phyloP scores from a whole-genome alignment of 2,113 vertebrate genomes.

The Callipepla squamata region DNA sequence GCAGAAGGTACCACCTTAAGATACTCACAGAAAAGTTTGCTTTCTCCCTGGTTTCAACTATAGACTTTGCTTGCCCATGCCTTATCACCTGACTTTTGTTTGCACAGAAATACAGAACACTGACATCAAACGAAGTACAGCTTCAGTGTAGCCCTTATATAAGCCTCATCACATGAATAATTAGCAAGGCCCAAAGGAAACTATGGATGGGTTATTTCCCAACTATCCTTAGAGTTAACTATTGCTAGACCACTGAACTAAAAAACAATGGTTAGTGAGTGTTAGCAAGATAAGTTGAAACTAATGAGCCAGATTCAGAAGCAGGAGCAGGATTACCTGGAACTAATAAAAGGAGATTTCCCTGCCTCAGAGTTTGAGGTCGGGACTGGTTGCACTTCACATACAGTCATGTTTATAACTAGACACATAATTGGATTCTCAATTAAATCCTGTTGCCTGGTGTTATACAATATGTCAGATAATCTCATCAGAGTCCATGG shows the following conservation, averaged over 20 bases:
- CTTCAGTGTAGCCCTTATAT: slow-evolving; percentile 18
- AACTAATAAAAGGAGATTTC: neutral
- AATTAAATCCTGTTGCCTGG: neutral
- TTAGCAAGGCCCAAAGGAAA: slow-evolving; percentile 18
- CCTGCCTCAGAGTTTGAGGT: neutral
- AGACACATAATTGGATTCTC: neutral
- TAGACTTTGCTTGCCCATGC: slow-evolving; percentile 25
- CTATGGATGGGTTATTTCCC: slow-evolving; percentile 27
- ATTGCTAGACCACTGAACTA: neutral
- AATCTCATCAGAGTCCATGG: neutral
- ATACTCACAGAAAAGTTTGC: neutral
- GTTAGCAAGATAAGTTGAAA: neutral
- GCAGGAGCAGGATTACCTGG: neutral
- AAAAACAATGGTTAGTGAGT: neutral
- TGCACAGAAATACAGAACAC: slow-evolving; percentile 42
- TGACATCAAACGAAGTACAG: slow-evolving; percentile 26
- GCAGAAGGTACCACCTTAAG: neutral
- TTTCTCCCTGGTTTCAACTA: neutral
- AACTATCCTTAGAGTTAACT: neutral
- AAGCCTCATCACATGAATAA: slow-evolving; percentile 52
- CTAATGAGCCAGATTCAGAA: neutral
- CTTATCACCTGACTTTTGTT: slow-evolving; percentile 47
- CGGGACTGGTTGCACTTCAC: neutral
- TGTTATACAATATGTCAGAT: neutral
- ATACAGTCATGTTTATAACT: neutral